These are phyloP conservation scores for Micromesistius poutassou DNA, from an alignment of 2,797 vertebrate genomes.

Conservation along the genomic window DNA sequence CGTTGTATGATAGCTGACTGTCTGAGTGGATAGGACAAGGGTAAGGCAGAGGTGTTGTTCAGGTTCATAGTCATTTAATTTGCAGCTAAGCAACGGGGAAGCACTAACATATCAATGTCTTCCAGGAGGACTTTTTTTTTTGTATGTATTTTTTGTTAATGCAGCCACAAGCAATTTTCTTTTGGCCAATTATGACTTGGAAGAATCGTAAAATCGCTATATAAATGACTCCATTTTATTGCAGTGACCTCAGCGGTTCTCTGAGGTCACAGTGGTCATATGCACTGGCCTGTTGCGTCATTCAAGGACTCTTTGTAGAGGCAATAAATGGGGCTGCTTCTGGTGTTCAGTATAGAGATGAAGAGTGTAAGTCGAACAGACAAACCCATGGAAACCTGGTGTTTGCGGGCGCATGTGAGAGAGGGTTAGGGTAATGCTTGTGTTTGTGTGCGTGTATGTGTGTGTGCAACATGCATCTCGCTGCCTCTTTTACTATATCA, in stretches of 20 bases:
- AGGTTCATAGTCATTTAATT: constrained; percentile 58
- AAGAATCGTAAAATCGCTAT: neutral
- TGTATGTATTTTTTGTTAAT: neutral
- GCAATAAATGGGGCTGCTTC: neutral
- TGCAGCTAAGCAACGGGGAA: constrained; percentile 54
- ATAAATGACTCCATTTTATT: neutral
- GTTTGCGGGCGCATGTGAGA: neutral
- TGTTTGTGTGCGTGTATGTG: neutral
- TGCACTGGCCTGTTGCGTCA: neutral
- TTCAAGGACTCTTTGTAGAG: neutral
- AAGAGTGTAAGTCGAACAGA: neutral
- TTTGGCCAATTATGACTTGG: neutral
- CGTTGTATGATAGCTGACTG: constrained; percentile 26
- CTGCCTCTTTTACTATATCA: neutral
- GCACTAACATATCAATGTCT: constrained; percentile 53
- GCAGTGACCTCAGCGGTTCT: neutral
- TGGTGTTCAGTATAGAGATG: neutral
- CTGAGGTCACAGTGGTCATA: neutral
- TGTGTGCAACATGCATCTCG: neutral
- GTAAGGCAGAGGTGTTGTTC: constrained; percentile 14
- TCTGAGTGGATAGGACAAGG: neutral
- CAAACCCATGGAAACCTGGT: neutral
- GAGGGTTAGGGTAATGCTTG: neutral
- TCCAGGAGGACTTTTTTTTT: constrained; percentile 14
- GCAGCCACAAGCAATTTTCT: neutral